Percentiles rank a stretch among this genome's conserved stretches.
Evolutionary conservation across 2,888 invertebrate species (phyloP).

Genomic region (Laspeyria flexula): DNA sequence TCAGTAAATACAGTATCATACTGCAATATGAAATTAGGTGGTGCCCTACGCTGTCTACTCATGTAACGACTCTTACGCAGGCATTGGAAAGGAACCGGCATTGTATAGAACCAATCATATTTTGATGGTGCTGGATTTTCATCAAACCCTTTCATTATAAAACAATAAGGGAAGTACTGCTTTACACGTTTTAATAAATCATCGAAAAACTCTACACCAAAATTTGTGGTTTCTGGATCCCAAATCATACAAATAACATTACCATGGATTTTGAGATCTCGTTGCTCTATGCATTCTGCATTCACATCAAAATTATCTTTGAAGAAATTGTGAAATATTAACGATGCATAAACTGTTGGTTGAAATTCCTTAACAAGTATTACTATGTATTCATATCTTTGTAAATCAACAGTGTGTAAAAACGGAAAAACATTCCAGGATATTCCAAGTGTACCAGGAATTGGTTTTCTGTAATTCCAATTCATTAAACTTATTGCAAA

Average conservation of each 20-base stretch:
- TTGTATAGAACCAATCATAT: slow-evolving; percentile 57
- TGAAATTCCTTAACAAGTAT: slow-evolving; percentile 42
- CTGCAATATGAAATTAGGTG: slow-evolving; percentile 51
- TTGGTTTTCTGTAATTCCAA: slow-evolving; percentile 35
- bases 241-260: slow-evolving; percentile 64
- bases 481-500: slow-evolving; percentile 53
- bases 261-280: slow-evolving; percentile 40
- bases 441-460: slow-evolving; percentile 5
- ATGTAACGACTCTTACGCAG: slow-evolving; percentile 5
- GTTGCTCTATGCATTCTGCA: slow-evolving; percentile 32
- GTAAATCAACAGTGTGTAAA: slow-evolving; percentile 41
- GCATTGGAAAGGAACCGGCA: too few species aligned
- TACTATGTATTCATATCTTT: slow-evolving; percentile 58
- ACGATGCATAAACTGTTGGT: slow-evolving; percentile 50
- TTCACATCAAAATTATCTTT: slow-evolving; percentile 50
- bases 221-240: slow-evolving; percentile 57
- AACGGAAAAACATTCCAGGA: slow-evolving; percentile 29
- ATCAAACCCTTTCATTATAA: slow-evolving; percentile 12
- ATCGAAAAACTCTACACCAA: slow-evolving; percentile 65
- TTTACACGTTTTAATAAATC: slow-evolving; percentile 52
- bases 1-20: slow-evolving; percentile 62
- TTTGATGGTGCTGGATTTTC: slow-evolving; percentile 32
- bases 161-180: slow-evolving; percentile 55
- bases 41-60: slow-evolving; percentile 54
- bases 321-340: slow-evolving; percentile 57